phyloP scores from a whole-genome alignment of 1,140 invertebrate genomes.

The Drosophila pandora region DNA sequence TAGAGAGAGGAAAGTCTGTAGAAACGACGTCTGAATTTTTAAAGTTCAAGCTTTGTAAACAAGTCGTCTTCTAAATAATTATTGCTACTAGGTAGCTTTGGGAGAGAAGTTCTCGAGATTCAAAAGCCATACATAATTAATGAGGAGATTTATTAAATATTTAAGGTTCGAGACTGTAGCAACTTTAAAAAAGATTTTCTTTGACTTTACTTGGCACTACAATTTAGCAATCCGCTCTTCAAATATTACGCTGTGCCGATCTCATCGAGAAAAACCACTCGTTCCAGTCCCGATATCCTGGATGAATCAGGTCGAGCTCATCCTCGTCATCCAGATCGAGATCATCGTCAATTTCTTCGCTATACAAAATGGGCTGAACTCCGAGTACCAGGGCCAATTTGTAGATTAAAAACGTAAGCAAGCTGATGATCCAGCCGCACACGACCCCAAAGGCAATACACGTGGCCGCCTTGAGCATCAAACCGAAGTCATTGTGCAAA shows the following conservation, averaged over 20 bases:
- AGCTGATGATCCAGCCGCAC: conserved; percentile 58
- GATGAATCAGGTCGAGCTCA: conserved; percentile 12
- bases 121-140: no score
- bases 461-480: conserved; percentile 51
- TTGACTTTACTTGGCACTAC: background rate
- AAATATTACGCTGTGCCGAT: background rate
- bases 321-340: conserved; percentile 47
- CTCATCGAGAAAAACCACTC: conserved; percentile 12
- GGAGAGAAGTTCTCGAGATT: no score
- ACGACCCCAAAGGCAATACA: conserved; percentile 61
- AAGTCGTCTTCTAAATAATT: no score
- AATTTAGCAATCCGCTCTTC: background rate
- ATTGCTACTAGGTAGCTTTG: no score
- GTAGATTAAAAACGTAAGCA: conserved; percentile 46
- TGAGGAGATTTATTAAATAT: no score
- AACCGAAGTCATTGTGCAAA: conserved; percentile 50
- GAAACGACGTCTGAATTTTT: background rate
- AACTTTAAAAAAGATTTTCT: no score
- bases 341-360: conserved; percentile 40
- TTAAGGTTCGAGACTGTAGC: background rate
- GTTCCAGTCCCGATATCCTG: background rate
- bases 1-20: background rate
- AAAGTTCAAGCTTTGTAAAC: no score
- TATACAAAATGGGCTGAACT: conserved; percentile 4
- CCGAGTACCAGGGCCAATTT: conserved; percentile 36